Base-by-base conservation (phyloP, 2,888 invertebrate genomes). In the Priapulus caudatus region DNA sequence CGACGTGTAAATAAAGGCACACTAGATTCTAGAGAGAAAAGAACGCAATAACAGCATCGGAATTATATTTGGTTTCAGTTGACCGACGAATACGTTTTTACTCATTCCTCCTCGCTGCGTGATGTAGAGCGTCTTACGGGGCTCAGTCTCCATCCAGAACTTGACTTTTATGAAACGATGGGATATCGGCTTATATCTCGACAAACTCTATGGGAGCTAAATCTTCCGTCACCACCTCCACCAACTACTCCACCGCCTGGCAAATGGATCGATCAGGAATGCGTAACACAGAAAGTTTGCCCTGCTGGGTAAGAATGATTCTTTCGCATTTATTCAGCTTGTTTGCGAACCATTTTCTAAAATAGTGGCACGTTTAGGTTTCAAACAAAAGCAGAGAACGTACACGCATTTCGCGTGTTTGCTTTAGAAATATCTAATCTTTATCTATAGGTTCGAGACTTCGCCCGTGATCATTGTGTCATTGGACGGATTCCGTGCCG, bases 391-490 rank as follows among this genome's bases (percentile, higher is more conserved):
- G n/a, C n/a, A n/a, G n/a, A n/a, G n/a, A n/a, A n/a, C n/a, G n/a
- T n/a, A n/a, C n/a, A n/a, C n/a, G n/a, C n/a, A n/a, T n/a, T n/a
- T n/a, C n/a, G n/a, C n/a, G n/a, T n/a, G n/a, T n/a, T n/a, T n/a
- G n/a, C n/a, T n/a, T n/a, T n/a, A n/a, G n/a, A n/a, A n/a, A n/a
- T n/a, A n/a, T n/a, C n/a, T n/a, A n/a, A n/a, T n/a, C n/a, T n/a
- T n/a, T n/a, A n/a, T n/a, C n/a, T n/a, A n/a, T n/a, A n/a, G n/a
- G n/a, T n/a, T n/a, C n/a, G n/a, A n/a, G n/a, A n/a, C n/a, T 5
- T 47, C 60, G 3, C 65, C 65, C 1, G 19, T 56, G 20, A 15
- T 56, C 21, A 16, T 56, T 15, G 21, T 56, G 1, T 50, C 50
- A 5, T 49, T 56, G 18, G 56, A 56, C 46, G 56, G 56, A 19